These are phyloP conservation scores for Psilopogon haemacephalus DNA, from an alignment of 2,113 vertebrate genomes.

Conservation along the genomic window DNA sequence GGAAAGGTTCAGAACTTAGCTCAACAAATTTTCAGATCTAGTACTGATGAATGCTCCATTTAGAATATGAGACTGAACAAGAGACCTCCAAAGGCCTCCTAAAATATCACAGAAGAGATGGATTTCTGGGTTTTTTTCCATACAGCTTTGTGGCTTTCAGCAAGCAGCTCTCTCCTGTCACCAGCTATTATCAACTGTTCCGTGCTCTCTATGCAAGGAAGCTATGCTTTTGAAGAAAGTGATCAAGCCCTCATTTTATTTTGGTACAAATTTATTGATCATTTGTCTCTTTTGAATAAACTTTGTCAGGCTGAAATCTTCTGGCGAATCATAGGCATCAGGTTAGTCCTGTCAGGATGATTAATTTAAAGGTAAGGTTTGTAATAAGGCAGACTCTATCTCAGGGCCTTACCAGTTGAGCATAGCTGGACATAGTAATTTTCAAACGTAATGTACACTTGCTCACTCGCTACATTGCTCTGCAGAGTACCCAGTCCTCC, in stretches of 20 bases:
- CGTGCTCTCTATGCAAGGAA: background rate
- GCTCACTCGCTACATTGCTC: background rate
- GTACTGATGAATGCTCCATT: background rate
- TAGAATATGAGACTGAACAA: background rate
- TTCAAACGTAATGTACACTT: background rate
- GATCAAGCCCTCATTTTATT: background rate
- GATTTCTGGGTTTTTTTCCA: background rate
- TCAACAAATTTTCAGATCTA: background rate
- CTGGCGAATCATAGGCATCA: background rate
- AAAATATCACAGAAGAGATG: background rate
- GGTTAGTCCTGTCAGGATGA: background rate
- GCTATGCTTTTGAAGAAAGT: background rate
- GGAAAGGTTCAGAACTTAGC: background rate
- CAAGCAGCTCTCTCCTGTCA: background rate
- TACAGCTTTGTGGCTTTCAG: background rate
- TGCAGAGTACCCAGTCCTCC: background rate
- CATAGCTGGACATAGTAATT: background rate
- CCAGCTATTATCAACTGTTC: background rate
- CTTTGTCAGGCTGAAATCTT: background rate
- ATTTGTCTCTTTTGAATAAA: background rate
- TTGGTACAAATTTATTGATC: background rate
- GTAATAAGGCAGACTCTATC: background rate
- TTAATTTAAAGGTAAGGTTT: background rate
- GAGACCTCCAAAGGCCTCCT: background rate
- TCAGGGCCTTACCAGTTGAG: background rate